Base-by-base conservation (phyloP, 1,140 invertebrate genomes). In the Dryas iulia region DNA sequence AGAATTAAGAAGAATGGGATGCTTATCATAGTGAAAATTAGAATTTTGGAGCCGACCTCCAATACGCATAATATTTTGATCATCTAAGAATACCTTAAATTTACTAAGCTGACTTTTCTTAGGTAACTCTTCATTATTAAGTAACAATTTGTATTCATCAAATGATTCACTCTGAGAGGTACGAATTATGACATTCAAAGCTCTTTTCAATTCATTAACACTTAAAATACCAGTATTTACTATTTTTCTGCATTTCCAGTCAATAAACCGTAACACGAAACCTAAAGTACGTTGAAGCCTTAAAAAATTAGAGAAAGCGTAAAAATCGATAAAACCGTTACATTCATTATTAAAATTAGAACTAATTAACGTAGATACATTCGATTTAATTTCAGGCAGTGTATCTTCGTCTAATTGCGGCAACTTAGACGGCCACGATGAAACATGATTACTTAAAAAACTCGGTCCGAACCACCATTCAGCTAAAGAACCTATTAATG, bases 1-100 rank as follows among this genome's bases (percentile, higher is more conserved):
- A 53, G 53, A 68, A 28, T 73, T 47, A 60, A 76, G 5, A n/a
- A 76, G 4, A 39, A 73, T 71, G n/a, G 74, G 69, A 30, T 76
- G 69, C 14, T 71, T 76, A 12, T 69, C 31, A 57, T 59, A 77
- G 3, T 8, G 3, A 69, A 30, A 77, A 21, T 74, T 12, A 10
- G 53, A 72, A 63, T 71, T 69, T 10, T 47, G 6, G 7, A 77
- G 53, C 14, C 72, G 31, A 54, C 75, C 72, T 6, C 72, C 71
- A 6, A 72, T 60, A 21, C 69, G 59, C 31, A 69, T 64, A 3
- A 73, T 52, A 54, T 58, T 64, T 53, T 68, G 57, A 3, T 64
- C 30, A 21, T 65, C 65, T 21, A 74, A 18, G 65, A 71, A 71
- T 39, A 67, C 58, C 6, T 67, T 66, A 23, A 66, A 66, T 31